Conservation (phyloP, 2,113 vertebrate species). For the Pholis gunnellus region DNA sequence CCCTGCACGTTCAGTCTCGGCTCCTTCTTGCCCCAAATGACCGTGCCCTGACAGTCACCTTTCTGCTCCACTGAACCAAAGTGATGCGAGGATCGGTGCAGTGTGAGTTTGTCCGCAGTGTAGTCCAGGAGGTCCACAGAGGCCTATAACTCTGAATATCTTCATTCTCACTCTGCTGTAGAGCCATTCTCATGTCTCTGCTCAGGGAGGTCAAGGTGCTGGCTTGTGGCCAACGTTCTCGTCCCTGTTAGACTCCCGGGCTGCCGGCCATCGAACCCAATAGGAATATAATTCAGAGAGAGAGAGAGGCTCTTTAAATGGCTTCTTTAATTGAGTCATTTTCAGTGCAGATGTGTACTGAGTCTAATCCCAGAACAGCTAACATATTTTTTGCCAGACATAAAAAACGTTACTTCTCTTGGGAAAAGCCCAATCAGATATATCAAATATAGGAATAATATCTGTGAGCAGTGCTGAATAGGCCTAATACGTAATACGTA, state of each 20-base stretch:
- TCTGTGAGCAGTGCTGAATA: constrained; percentile 10
- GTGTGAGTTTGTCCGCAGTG: constrained; percentile 41
- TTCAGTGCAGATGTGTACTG: constrained; percentile 25
- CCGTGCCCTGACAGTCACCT: constrained; percentile 58
- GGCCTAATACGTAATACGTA: not conserved
- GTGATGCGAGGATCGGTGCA: constrained; percentile 37
- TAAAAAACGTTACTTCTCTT: constrained; percentile 10
- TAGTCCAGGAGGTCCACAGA: constrained; percentile 14
- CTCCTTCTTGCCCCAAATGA: constrained; percentile 18
- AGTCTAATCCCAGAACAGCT: constrained; percentile 40
- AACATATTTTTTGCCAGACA: constrained; percentile 7
- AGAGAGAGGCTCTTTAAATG: constrained; percentile 25
- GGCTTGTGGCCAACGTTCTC: constrained; percentile 46
- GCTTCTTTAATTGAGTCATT: constrained; percentile 48
- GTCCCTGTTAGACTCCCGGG: constrained; percentile 47
- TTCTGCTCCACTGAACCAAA: constrained; percentile 65
- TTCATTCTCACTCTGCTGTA: constrained; percentile 25
- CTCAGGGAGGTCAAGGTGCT: constrained; percentile 62
- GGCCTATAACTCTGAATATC: constrained; percentile 32
- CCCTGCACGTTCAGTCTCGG: constrained; percentile 45
- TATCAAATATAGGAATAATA: constrained; percentile 24
- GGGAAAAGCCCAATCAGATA: constrained; percentile 3
- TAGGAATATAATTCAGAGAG: constrained; percentile 43
- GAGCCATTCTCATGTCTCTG: constrained; percentile 28
- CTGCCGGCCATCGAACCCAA: constrained; percentile 45